Percentiles rank a stretch among this genome's conserved stretches.
These are phyloP conservation scores for Ateles fusciceps DNA, from an alignment of 2,797 vertebrate species.

Conservation along the genomic window DNA sequence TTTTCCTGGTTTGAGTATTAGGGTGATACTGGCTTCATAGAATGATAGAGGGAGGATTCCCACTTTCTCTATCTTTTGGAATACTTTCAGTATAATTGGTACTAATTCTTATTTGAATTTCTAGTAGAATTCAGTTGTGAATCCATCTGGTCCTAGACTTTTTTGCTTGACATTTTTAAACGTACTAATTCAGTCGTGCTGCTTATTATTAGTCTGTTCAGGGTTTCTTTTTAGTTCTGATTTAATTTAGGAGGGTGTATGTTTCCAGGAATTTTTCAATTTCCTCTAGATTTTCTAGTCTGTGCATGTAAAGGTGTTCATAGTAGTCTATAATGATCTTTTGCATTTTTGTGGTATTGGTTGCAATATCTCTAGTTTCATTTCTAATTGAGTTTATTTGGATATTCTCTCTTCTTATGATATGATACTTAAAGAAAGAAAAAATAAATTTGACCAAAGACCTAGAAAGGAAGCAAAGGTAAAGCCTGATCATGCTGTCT, in stretches of 20 bases:
- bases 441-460: neutral
- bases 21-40: neutral
- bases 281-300: neutral
- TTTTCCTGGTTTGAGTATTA: neutral
- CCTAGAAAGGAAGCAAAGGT: neutral
- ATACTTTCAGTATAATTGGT: neutral
- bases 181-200: neutral
- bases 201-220: neutral
- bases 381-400: neutral
- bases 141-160: neutral
- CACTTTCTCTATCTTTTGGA: neutral
- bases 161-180: neutral
- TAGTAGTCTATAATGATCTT: neutral
- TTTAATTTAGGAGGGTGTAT: neutral
- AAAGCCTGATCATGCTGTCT: neutral
- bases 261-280: neutral
- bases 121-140: neutral
- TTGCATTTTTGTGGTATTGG: neutral
- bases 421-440: neutral
- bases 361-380: neutral
- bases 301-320: neutral
- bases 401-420: neutral
- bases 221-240: neutral
- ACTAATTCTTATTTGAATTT: neutral
- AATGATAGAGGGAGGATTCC: neutral